Evolutionary conservation across 2,797 vertebrate genomes (phyloP), one percentile per base, ranked within the genome.

Genomic region (Remorina albescens): DNA sequence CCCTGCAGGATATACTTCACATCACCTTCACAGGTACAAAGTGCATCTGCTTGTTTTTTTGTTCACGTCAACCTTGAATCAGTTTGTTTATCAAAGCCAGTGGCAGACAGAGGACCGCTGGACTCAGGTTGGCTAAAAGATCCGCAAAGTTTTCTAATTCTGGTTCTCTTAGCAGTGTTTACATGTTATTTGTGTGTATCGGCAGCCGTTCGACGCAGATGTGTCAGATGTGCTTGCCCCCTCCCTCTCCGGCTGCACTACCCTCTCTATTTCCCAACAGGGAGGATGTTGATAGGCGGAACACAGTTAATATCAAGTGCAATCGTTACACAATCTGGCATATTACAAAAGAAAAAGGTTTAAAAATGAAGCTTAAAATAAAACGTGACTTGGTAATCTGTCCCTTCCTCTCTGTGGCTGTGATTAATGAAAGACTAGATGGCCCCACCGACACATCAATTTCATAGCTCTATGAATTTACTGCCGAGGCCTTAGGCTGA

Each of bases 381-480:
- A 74, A 71, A 66, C 25, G 15, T 71, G 73, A 82, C 54, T 79
- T 88, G 67, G 89, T 88, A 89, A 86, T 89, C 87, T 60, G 67
- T 93, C 91, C 0, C 91, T 71, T 89, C 80, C 68, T 73, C 88
- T 90, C 91, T 94, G 93, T 80, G 30, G 86, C 89, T 92, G 87
- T 92, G 92, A 95, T 95, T 95, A 95, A 95, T 95, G 93, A 95
- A 91, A 91, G 83, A 92, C 93, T 93, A 87, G 90, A 92, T 89
- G 91, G 93, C 88, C 89, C 93, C 91, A 91, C 78, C 93, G 93
- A 92, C 89, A 93, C 90, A 90, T 94, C 95, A 89, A 94, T 93
- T 94, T 95, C 93, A 94, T 95, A 93, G 93, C 91, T 94, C 86
- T 90, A 93, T 95, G 92, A 95, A 96, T 93, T 94, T 92, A 92